Conservation (phyloP, 2,888 invertebrate species). For the Ochlodes sylvanus region DNA sequence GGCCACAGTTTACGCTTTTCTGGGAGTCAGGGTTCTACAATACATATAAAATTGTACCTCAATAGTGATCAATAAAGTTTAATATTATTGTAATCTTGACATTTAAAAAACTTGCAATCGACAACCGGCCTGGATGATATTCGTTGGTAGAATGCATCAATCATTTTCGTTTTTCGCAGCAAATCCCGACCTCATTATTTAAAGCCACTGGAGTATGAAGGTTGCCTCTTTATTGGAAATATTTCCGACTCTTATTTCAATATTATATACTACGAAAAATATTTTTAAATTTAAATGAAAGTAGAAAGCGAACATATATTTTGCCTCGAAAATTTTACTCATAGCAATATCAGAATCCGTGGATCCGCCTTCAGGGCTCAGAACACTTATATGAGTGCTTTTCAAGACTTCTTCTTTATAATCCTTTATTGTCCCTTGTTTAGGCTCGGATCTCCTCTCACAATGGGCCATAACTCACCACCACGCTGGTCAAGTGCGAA, state of each 20-base stretch:
- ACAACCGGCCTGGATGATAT: background rate
- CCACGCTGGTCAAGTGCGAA: no score
- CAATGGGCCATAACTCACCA: no score
- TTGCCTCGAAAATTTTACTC: background rate
- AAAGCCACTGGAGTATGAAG: conserved; percentile 23
- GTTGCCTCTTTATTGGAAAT: conserved; percentile 21
- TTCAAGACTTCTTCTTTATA: no score
- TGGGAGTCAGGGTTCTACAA: no score
- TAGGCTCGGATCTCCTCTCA: no score
- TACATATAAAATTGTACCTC: no score
- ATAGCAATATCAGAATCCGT: background rate
- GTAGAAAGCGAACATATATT: background rate
- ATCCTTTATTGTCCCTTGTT: no score
- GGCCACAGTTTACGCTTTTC: no score
- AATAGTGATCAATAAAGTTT: no score
- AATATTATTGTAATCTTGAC: no score
- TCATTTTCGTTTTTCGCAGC: background rate
- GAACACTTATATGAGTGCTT: no score
- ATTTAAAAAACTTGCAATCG: background rate
- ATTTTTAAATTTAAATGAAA: background rate
- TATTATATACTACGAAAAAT: background rate
- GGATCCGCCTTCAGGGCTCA: no score
- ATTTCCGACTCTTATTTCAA: conserved; percentile 20
- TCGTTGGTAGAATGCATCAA: background rate
- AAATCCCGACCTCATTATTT: conserved; percentile 27